Conservation (phyloP, 2,113 vertebrate genomes). For the Glareola pratincola region DNA sequence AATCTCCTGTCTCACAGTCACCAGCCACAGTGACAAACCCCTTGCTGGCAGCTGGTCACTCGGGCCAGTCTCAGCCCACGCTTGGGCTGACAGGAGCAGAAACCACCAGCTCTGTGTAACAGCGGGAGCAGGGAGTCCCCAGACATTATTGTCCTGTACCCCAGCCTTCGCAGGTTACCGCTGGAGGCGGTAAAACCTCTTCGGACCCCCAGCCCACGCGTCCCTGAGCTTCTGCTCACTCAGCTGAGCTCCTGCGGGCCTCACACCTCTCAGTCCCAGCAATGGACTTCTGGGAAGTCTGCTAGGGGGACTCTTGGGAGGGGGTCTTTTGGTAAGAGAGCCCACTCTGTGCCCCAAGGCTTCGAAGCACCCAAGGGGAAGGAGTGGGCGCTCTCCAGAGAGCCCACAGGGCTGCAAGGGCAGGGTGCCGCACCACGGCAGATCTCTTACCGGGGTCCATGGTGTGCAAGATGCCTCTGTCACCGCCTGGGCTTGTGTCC, state of each 20-base stretch:
- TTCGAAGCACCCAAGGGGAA: rapidly evolving
- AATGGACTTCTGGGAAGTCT: not conserved
- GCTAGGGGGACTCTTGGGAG: not conserved
- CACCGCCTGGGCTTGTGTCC: rapidly evolving
- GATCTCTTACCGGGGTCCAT: rapidly evolving
- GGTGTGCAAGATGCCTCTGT: not conserved
- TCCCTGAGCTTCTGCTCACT: not conserved
- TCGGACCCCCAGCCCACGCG: rapidly evolving
- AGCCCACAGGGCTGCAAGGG: rapidly evolving
- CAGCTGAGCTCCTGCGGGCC: rapidly evolving
- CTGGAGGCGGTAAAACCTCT: rapidly evolving
- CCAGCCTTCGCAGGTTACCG: rapidly evolving
- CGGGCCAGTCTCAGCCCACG: rapidly evolving
- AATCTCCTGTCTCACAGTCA: not conserved
- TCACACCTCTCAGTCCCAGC: not conserved
- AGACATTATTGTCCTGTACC: rapidly evolving
- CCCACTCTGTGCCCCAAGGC: not conserved
- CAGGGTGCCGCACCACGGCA: rapidly evolving
- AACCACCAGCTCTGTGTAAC: not conserved
- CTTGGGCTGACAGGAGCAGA: rapidly evolving
- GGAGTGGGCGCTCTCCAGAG: not conserved
- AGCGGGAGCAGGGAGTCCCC: rapidly evolving
- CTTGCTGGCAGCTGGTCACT: not conserved
- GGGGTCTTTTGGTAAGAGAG: not conserved
- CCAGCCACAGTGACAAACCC: not conserved